These are phyloP conservation scores for Chironomus striatipennis DNA, from an alignment of 1,140 invertebrate genomes.

Conservation along the genomic window DNA sequence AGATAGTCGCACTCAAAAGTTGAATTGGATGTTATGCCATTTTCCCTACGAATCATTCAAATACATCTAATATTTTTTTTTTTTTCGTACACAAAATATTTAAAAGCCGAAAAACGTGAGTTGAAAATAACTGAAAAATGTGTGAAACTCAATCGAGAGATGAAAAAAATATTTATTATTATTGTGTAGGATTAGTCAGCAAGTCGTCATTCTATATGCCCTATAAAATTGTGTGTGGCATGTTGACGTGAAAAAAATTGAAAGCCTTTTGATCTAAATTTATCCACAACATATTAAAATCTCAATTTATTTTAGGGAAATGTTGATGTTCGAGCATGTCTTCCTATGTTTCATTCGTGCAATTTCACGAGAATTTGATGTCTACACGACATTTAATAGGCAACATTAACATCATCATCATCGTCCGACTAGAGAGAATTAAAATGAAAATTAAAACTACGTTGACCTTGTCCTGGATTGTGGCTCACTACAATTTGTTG, in stretches of 20 bases:
- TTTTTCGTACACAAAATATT: neutral
- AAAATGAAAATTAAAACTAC: neutral
- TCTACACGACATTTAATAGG: neutral
- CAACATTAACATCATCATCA: neutral
- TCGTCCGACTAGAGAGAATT: neutral
- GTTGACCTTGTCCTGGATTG: constrained; percentile 20
- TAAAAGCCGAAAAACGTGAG: neutral
- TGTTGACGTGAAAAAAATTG: neutral
- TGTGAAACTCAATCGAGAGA: neutral
- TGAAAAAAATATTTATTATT: no score
- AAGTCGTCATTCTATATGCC: neutral
- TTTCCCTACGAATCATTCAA: no score
- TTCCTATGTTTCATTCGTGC: neutral
- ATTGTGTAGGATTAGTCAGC: neutral
- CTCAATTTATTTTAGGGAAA: neutral
- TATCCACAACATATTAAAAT: neutral
- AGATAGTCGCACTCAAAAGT: no score
- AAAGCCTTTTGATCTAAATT: constrained; percentile 2
- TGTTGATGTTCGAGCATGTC: no score
- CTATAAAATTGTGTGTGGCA: neutral
- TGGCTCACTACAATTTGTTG: neutral
- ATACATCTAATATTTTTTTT: no score
- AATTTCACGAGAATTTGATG: neutral
- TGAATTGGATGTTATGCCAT: no score
- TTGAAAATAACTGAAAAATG: neutral